Base-by-base conservation (phyloP, 2,888 invertebrate genomes). In the Cylloceria caligata region DNA sequence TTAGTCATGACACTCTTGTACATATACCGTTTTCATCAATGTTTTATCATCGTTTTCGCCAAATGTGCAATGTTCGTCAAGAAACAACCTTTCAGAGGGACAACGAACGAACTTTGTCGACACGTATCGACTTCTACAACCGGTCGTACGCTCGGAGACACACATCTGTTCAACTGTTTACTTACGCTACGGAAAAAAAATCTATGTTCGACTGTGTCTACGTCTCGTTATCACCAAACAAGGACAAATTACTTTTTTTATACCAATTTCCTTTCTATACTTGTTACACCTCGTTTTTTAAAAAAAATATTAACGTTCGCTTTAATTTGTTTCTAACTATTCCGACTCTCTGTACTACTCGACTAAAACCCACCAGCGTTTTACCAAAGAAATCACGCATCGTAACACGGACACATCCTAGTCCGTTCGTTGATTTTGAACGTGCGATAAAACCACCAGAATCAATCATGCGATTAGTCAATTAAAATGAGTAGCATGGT, bases 71-170 rank as follows among this genome's bases (percentile, higher is more conserved):
- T 74, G 83, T 84, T 85, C 85, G 84, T 81, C 80, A 64, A 85
- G 72, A 83, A 72, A 84, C 83, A 80, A 86, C 83, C 85, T 89
- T 89, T 88, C 88, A 89, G 88, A 86, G 83, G 69, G 83, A 83
- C 86, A 84, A 85, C 83, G 85, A 85, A 83, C 83, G 80, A 83
- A 78, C 79, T 73, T 84, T 81, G 79, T 75, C 81, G 83, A 80
- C 60, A 84, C 84, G 84, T 85, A 82, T 82, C 83, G 85, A 83
- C 84, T 86, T 84, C 85, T 82, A 80, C 83, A 83, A 77, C 80
- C 82, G 83, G 84, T 84, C 85, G 78, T 85, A 82, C 85, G 83
- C 82, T 75, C 69, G 72, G 45, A 81, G 60, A 82, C 79, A 72
- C 49, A 81, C 80, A 76, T 83, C 82, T 27, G 60, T 34, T 79